Evolutionary conservation across 2,888 invertebrate species (phyloP).

Genomic region (Sceliomorpha sp.): DNA sequence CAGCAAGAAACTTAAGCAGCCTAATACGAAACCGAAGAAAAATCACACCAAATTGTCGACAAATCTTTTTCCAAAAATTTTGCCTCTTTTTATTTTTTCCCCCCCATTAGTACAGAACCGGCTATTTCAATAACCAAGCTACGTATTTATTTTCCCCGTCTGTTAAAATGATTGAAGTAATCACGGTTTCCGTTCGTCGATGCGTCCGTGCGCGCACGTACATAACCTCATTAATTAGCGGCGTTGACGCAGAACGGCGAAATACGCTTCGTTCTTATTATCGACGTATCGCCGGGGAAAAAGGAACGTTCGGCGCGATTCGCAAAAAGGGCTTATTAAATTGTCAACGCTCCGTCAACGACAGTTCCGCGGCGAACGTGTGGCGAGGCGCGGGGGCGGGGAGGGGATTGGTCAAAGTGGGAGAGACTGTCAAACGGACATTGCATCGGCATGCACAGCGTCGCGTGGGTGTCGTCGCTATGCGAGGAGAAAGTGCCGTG

Average conservation of each 20-base stretch:
- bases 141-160: slow-evolving; percentile 37
- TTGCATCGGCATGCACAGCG: slow-evolving; percentile 27
- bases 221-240: slow-evolving; percentile 6
- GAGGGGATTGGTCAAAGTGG: not conserved
- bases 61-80: no score
- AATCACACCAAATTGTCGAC: no score
- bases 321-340: slow-evolving; percentile 9
- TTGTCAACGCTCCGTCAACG: slow-evolving; percentile 18
- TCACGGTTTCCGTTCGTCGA: not conserved
- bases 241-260: not conserved
- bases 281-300: slow-evolving; percentile 7
- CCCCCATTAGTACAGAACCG: no score
- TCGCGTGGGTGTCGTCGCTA: slow-evolving; percentile 41
- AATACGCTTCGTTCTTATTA: not conserved
- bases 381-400: no score
- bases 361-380: no score
- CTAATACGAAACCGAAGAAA: no score
- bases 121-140: slow-evolving; percentile 45
- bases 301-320: slow-evolving; percentile 8
- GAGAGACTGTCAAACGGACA: slow-evolving; percentile 15
- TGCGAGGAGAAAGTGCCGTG: slow-evolving; percentile 42
- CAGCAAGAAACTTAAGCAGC: no score
- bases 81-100: no score
- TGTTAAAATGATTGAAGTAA: slow-evolving; percentile 32
- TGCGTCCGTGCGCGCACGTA: not conserved